Percentiles rank a stretch among this genome's conserved stretches.
phyloP scores from a whole-genome alignment of 2,888 invertebrate species.

The Drosophila eohydei region DNA sequence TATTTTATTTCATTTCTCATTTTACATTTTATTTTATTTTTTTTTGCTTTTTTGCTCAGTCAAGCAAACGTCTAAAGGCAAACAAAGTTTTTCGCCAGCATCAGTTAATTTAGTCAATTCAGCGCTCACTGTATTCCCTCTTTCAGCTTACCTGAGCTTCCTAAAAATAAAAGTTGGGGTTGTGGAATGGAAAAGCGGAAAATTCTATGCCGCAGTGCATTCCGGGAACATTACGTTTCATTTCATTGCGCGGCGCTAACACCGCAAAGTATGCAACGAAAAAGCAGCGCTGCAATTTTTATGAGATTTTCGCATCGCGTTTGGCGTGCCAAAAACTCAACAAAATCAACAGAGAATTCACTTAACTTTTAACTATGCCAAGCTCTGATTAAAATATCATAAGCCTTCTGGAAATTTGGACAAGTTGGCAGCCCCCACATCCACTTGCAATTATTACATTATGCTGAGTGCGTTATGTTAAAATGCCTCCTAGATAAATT shows the following conservation, averaged over 20 bases:
- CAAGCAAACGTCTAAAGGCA: slow-evolving; percentile 72
- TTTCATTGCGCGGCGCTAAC: slow-evolving; percentile 46
- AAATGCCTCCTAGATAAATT: neutral
- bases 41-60: slow-evolving; percentile 33
- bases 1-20: slow-evolving; percentile 24
- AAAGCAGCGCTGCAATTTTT: slow-evolving; percentile 51
- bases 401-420: slow-evolving; percentile 3
- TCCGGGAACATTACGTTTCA: slow-evolving; percentile 66
- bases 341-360: slow-evolving; percentile 74
- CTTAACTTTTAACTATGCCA: slow-evolving; percentile 45
- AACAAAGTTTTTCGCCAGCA: slow-evolving; percentile 72
- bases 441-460: neutral
- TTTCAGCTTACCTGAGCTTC: slow-evolving; percentile 18
- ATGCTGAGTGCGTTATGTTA: neutral
- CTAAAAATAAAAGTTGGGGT: neutral
- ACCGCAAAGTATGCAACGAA: slow-evolving; percentile 45
- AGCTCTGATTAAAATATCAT: slow-evolving; percentile 72
- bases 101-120: slow-evolving; percentile 80
- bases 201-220: slow-evolving; percentile 45
- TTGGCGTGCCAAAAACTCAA: slow-evolving; percentile 52
- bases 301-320: slow-evolving; percentile 47
- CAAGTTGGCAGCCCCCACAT: slow-evolving; percentile 11
- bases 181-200: slow-evolving; percentile 8
- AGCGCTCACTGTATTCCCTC: slow-evolving; percentile 38
- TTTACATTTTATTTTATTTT: slow-evolving; percentile 24